Evolutionary conservation across 2,113 vertebrate species (phyloP).

Genomic region (Chinchilla lanigera): DNA sequence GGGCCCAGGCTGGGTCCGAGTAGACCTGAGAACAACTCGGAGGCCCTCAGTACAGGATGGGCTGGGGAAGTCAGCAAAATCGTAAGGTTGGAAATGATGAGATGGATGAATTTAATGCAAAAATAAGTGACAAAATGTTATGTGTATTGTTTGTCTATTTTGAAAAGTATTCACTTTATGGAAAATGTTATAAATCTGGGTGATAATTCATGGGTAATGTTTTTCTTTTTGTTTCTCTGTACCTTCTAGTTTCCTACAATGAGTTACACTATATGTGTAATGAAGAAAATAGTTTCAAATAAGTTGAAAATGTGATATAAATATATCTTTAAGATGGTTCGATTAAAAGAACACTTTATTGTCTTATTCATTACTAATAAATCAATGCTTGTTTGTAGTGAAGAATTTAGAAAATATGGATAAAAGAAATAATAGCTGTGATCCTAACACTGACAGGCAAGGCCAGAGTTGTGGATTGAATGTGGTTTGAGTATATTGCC

Average conservation of each 20-base stretch:
- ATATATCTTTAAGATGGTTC: background rate
- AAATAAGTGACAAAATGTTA: background rate
- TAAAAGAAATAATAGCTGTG: background rate
- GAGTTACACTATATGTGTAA: background rate
- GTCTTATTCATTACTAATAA: background rate
- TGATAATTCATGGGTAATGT: background rate
- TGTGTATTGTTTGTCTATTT: background rate
- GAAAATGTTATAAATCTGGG: background rate
- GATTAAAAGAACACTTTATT: background rate
- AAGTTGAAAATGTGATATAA: constrained; percentile 1
- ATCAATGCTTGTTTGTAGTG: background rate
- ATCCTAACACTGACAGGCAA: background rate
- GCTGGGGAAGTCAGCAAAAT: background rate
- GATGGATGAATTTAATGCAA: background rate
- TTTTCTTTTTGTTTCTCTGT: background rate
- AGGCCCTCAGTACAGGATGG: background rate
- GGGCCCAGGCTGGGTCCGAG: background rate
- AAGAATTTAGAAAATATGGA: constrained; percentile 1
- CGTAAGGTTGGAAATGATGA: background rate
- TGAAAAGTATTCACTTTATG: background rate
- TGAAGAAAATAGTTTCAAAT: constrained; percentile 11
- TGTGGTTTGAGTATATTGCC: background rate
- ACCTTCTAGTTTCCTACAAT: background rate
- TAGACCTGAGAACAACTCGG: background rate
- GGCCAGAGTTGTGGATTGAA: background rate